These are phyloP conservation scores for Crax fasciolata DNA, from an alignment of 2,797 vertebrate genomes.

Conservation along the genomic window DNA sequence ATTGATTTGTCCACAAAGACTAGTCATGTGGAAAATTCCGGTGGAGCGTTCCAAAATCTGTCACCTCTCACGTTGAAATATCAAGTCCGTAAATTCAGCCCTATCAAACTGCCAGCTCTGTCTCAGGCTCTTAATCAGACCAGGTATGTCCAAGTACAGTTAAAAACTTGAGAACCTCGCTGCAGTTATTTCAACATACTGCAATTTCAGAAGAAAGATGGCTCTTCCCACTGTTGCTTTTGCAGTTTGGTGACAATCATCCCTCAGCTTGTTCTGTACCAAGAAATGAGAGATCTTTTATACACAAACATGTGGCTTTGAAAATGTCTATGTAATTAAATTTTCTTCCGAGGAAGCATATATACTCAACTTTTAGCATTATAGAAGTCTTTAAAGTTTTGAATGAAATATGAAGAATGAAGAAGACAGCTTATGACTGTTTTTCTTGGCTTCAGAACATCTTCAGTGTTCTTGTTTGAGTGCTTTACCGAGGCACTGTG, in stretches of 20 bases:
- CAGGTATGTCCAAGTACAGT: conserved; percentile 8
- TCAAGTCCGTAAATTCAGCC: not conserved
- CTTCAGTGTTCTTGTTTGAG: not conserved
- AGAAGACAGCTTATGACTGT: not conserved
- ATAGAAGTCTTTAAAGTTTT: not conserved
- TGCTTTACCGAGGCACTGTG: not conserved
- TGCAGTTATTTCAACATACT: not conserved
- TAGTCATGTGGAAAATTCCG: conserved; percentile 66
- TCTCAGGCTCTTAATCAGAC: not conserved
- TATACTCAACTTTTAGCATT: not conserved
- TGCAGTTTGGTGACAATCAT: not conserved
- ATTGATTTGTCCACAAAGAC: conserved; percentile 55
- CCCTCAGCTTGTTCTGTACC: not conserved
- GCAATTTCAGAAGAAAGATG: not conserved
- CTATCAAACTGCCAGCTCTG: not conserved
- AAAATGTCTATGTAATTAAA: not conserved
- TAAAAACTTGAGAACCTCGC: not conserved
- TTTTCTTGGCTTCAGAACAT: not conserved
- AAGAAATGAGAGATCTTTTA: not conserved
- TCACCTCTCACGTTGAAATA: conserved; percentile 39
- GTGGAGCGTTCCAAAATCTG: not conserved
- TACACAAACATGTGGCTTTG: not conserved
- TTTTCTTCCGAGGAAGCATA: not conserved
- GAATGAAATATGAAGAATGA: not conserved
- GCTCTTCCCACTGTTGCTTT: not conserved